phyloP scores from a whole-genome alignment of 1,140 invertebrate species.

The Pogonus chalceus region DNA sequence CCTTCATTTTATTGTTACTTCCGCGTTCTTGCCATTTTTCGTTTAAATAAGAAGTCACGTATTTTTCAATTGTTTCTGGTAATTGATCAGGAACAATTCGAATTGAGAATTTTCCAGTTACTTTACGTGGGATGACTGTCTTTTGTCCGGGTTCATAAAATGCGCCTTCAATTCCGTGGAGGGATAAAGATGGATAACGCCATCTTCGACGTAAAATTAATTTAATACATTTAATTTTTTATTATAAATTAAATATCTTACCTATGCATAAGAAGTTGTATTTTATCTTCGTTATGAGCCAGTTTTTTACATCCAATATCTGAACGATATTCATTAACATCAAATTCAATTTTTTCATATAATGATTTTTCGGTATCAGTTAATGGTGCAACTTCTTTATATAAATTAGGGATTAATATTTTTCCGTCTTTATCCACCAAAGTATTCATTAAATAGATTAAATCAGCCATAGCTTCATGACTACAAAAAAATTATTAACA shows the following conservation, averaged over 20 bases:
- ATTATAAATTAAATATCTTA: slow-evolving; percentile 56
- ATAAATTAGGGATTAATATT: slow-evolving; percentile 71
- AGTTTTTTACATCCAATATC: slow-evolving; percentile 63
- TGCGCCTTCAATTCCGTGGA: slow-evolving; percentile 80
- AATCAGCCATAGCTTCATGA: slow-evolving; percentile 80
- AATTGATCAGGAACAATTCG: slow-evolving; percentile 87
- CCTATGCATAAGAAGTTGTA: slow-evolving; percentile 71
- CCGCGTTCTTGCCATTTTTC: slow-evolving; percentile 59
- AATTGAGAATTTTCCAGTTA: slow-evolving; percentile 93
- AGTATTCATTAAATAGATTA: slow-evolving; percentile 74
- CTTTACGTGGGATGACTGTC: slow-evolving; percentile 91
- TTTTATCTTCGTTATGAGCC: slow-evolving; percentile 67
- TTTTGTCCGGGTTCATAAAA: slow-evolving; percentile 87
- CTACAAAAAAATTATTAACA: slow-evolving; percentile 36
- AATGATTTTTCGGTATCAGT: slow-evolving; percentile 63
- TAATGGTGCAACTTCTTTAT: slow-evolving; percentile 65
- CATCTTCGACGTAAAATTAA: slow-evolving; percentile 58
- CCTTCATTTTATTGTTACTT: slow-evolving; percentile 78
- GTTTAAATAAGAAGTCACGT: slow-evolving; percentile 66
- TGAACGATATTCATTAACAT: slow-evolving; percentile 64
- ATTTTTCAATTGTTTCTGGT: slow-evolving; percentile 62
- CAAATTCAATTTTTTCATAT: slow-evolving; percentile 87
- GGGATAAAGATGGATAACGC: slow-evolving; percentile 74
- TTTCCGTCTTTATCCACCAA: slow-evolving; percentile 75
- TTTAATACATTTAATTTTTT: slow-evolving; percentile 19